phyloP scores from a whole-genome alignment of 2,797 vertebrate genomes.

The Fratercula arctica region DNA sequence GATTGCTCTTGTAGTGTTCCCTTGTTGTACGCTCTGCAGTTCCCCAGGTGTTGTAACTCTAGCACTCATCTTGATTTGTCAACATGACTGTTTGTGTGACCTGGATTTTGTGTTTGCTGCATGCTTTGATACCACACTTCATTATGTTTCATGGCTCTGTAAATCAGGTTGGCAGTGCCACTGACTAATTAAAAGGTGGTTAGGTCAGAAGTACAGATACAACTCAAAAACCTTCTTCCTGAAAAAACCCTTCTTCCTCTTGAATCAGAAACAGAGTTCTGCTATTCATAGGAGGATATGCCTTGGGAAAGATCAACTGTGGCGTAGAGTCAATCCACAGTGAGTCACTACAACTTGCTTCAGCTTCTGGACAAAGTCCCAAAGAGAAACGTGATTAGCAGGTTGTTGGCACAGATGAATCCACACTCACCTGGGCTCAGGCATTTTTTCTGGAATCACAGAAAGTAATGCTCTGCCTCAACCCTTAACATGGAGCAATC shows the following conservation, averaged over 20 bases:
- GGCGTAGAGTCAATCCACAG: neutral
- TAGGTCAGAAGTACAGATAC: neutral
- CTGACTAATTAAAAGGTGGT: neutral
- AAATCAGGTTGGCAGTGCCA: neutral
- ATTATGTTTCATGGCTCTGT: neutral
- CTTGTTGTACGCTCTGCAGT: neutral
- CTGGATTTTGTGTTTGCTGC: neutral
- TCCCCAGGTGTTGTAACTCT: neutral
- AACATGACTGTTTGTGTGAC: accelerated
- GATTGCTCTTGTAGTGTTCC: neutral
- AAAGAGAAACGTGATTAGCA: neutral
- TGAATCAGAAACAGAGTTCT: neutral
- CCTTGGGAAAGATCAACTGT: neutral
- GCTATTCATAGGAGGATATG: neutral
- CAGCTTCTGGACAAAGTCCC: neutral
- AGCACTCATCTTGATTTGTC: neutral
- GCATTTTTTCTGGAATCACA: neutral
- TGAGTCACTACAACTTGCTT: neutral
- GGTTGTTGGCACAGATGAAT: neutral
- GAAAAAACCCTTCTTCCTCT: neutral
- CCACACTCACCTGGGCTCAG: neutral
- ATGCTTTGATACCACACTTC: neutral
- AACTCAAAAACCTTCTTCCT: neutral
- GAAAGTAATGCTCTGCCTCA: neutral
- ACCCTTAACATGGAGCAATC: neutral